Evolutionary conservation across 2,888 invertebrate genomes (phyloP), one percentile per base, ranked within the genome.

Genomic region (Drosophila pseudotakahashii): DNA sequence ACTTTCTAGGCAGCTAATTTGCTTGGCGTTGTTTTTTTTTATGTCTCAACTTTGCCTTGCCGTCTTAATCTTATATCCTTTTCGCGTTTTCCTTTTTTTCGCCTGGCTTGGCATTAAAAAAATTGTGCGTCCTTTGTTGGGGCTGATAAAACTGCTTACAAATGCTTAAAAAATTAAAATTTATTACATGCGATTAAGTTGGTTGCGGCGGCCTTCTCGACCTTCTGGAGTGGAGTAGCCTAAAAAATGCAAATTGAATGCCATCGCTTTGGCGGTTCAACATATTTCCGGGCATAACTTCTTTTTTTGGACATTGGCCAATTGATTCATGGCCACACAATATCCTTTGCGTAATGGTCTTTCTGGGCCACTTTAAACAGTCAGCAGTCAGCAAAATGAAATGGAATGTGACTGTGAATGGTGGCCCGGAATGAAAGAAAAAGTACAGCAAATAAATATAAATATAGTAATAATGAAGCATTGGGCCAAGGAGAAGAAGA

Each of bases 101-200:
- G 75, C 70, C 75, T 83, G 78, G 76, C 75, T 82, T 76, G 83
- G 77, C 82, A 85, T 84, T 81, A 88, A 81, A 79, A 81, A 87
- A 39, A 34, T 54, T 34, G 64, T 75, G 78, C 73, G 81, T 69
- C 75, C 80, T 88, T 83, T 88, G 87, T 86, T 88, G 87, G 87
- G 72, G 67, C 66, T 64, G 80, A 88, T 89, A 88, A 89, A 89
- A 82, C 64, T 83, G 84, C 77, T 88, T 89, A 89, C 87, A 87
- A 89, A 90, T 89, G 90, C 80, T 89, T 88, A 83, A 84, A 87
- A 89, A 87, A 79, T 87, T 87, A 79, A 88, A 90, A 90, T 90
- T 90, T 89, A 89, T 89, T 88, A 90, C 88, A 89, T 47, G 77
- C 79, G 89, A 89, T 89, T 88, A 88, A 54, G 82, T 39, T 51